These are phyloP conservation scores for Bedellia somnulentella DNA, from an alignment of 2,888 invertebrate species.

Conservation along the genomic window DNA sequence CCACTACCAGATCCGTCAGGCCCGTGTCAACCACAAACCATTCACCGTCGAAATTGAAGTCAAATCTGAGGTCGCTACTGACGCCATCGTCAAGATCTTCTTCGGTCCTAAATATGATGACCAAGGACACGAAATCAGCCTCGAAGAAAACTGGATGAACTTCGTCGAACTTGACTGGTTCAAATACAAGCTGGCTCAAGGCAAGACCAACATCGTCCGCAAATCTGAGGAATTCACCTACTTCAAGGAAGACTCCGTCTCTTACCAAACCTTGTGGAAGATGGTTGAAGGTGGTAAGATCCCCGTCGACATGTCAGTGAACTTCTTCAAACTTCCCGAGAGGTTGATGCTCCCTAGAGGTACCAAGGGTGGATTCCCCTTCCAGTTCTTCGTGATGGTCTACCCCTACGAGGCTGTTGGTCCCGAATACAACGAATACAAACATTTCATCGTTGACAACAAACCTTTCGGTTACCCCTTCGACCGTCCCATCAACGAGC, in stretches of 20 bases:
- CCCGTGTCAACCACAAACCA: constrained; percentile 54
- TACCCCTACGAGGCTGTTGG: constrained; percentile 27
- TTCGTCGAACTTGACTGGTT: constrained; percentile 22
- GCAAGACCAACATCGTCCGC: constrained; percentile 60
- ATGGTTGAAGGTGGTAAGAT: constrained; percentile 27
- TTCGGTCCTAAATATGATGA: constrained; percentile 64
- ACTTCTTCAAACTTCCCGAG: constrained; percentile 58
- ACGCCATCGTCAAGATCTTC: constrained; percentile 58
- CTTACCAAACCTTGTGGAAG: constrained; percentile 54
- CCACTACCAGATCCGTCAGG: constrained; percentile 32
- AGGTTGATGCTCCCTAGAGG: constrained; percentile 61
- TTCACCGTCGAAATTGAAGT: constrained; percentile 47
- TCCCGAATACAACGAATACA: constrained; percentile 22
- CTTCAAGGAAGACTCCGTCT: constrained; percentile 55
- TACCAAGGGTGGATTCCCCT: constrained; percentile 51
- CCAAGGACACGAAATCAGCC: constrained; percentile 37
- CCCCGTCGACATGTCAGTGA: constrained; percentile 26
- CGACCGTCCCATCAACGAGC: constrained; percentile 39
- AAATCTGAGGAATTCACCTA: constrained; percentile 57
- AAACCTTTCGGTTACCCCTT: constrained; percentile 45
- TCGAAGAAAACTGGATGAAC: constrained; percentile 12
- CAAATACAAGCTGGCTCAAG: constrained; percentile 43
- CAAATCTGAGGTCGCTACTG: constrained; percentile 31
- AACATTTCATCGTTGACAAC: constrained; percentile 33
- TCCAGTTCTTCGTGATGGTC: constrained; percentile 54